Conservation (phyloP, 2,888 invertebrate species). For the Drosophila paucipuncta region DNA sequence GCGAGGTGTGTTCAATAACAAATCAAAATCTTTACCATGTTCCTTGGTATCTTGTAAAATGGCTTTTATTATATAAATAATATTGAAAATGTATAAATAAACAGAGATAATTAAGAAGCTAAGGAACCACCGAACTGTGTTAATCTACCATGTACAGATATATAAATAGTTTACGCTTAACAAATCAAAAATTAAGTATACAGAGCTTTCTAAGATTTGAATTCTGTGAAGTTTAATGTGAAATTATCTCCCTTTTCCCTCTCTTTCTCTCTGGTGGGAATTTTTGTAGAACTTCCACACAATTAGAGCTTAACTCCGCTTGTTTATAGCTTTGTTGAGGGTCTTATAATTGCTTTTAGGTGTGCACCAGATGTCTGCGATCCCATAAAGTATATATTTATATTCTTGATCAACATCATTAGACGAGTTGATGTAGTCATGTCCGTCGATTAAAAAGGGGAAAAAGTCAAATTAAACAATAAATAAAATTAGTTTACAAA, state of each 20-base stretch:
- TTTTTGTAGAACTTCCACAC: background rate
- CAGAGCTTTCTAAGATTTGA: background rate
- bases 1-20: background rate
- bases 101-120: background rate
- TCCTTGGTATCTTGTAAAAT: background rate
- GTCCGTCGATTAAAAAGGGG: background rate
- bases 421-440: background rate
- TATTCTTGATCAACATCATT: background rate
- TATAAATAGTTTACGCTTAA: background rate
- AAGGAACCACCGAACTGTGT: background rate
- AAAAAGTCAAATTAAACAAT: background rate
- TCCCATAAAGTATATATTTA: background rate
- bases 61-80: background rate
- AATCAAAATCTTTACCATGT: background rate
- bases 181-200: background rate
- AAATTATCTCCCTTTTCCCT: background rate
- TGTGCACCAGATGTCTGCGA: background rate
- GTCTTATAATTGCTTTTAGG: background rate
- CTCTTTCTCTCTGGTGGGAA: background rate
- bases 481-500: background rate
- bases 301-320: background rate
- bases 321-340: background rate
- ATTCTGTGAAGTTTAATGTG: background rate
- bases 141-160: background rate
- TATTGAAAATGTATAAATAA: background rate